These are phyloP conservation scores for Caenorhabditis briggsae DNA, from an alignment of 1,140 invertebrate genomes.

Conservation along the genomic window DNA sequence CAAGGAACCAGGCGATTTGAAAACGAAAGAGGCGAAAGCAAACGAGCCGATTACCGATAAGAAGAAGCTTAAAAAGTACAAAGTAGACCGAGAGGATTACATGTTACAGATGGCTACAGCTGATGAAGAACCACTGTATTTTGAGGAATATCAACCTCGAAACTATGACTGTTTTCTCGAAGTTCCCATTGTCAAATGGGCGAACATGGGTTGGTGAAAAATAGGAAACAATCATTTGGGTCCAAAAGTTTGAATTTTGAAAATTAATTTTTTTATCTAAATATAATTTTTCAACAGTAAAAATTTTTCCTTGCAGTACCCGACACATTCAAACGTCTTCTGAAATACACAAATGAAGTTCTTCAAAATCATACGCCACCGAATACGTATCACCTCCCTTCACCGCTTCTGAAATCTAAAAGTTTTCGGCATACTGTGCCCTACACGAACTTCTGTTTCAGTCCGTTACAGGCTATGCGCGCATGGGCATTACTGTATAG, in stretches of 20 bases:
- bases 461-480: background rate
- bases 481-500: background rate
- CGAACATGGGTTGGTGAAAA: background rate
- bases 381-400: background rate
- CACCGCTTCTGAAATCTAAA: background rate
- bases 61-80: background rate
- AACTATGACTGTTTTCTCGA: background rate
- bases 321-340: background rate
- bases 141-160: background rate
- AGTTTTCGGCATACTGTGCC: background rate
- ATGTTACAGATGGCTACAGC: background rate
- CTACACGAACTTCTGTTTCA: conserved; percentile 3
- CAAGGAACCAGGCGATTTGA: background rate
- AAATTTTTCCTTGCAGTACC: background rate
- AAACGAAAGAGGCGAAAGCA: background rate
- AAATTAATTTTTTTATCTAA: background rate
- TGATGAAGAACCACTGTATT: background rate
- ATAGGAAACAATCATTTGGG: too few species aligned
- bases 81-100: conserved; percentile 22
- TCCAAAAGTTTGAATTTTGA: too few species aligned
- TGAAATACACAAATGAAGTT: background rate
- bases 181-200: background rate
- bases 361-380: background rate
- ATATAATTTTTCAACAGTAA: too few species aligned
- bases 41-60: background rate